Evolutionary conservation across 2,113 vertebrate genomes (phyloP).

Genomic region (Lipophrys pholis): DNA sequence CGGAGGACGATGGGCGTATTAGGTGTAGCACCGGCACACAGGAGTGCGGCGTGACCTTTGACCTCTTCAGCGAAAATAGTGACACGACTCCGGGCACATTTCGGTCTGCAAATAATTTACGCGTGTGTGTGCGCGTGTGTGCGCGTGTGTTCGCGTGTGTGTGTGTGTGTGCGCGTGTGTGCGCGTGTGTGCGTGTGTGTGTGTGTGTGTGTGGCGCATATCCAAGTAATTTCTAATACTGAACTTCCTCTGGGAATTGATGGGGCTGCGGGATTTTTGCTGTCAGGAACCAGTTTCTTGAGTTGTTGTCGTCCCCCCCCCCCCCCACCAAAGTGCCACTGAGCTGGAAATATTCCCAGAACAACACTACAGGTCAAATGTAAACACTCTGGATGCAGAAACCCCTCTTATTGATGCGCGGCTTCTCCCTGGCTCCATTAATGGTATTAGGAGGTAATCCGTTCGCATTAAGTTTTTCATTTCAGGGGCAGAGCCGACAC

Average conservation of each 20-base stretch:
- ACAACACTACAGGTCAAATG: too few species aligned
- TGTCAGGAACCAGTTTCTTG: too few species aligned
- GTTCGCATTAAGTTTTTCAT: slow-evolving; percentile 49
- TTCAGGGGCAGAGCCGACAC: slow-evolving; percentile 30
- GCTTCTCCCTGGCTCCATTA: slow-evolving; percentile 29
- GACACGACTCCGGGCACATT: neutral
- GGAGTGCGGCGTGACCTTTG: slow-evolving; percentile 25
- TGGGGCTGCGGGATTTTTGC: neutral
- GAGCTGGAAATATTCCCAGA: neutral
- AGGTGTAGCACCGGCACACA: neutral
- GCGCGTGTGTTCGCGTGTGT: too few species aligned
- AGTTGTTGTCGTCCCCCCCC: too few species aligned
- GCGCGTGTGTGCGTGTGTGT: too few species aligned
- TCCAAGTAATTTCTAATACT: too few species aligned
- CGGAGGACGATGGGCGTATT: slow-evolving; percentile 33
- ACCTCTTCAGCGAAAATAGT: neutral
- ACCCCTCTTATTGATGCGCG: neutral
- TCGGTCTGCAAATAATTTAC: neutral
- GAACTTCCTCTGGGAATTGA: slow-evolving; percentile 16
- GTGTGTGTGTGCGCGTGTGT: too few species aligned
- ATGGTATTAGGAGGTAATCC: slow-evolving; percentile 44
- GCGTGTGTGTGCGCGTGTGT: too few species aligned
- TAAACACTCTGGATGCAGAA: slow-evolving; percentile 1
- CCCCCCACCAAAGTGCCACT: slow-evolving; percentile 15
- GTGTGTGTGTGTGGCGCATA: slow-evolving; percentile 2